Percentiles rank a stretch among this genome's conserved stretches.
These are phyloP conservation scores for Microtus richardsoni DNA, from an alignment of 2,113 vertebrate genomes.

Conservation along the genomic window DNA sequence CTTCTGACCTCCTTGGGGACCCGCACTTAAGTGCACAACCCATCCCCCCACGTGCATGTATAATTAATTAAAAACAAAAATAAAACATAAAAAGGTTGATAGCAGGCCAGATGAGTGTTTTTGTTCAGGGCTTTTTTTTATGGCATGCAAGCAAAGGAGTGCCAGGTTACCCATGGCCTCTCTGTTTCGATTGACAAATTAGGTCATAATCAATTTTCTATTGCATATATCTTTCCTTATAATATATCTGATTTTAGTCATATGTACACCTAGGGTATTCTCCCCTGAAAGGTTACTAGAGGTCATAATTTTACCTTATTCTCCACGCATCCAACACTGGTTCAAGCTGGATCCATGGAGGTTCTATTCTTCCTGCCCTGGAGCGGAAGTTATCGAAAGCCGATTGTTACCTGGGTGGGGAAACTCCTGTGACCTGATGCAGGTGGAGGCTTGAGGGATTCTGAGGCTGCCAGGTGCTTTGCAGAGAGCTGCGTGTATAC, in stretches of 20 bases:
- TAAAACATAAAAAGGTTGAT: neutral
- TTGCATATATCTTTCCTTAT: neutral
- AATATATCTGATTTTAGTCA: neutral
- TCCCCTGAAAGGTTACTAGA: neutral
- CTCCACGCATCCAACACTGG: no score
- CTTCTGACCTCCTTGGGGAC: neutral
- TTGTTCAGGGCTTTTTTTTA: neutral
- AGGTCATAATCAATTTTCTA: neutral
- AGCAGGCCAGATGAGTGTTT: neutral
- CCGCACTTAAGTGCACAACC: neutral
- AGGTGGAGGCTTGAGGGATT: neutral
- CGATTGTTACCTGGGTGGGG: neutral
- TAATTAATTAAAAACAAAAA: neutral
- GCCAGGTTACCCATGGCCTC: neutral
- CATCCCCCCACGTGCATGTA: neutral
- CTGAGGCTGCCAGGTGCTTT: neutral
- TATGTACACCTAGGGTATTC: neutral
- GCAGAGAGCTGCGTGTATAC: neutral
- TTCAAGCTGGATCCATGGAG: neutral
- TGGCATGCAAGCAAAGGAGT: neutral
- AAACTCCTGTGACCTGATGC: neutral
- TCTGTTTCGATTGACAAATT: neutral
- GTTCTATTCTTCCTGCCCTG: neutral
- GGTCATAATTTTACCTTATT: neutral
- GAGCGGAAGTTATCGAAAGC: neutral